Base-by-base conservation (phyloP, 1,140 invertebrate genomes). In the Colletes gigas region DNA sequence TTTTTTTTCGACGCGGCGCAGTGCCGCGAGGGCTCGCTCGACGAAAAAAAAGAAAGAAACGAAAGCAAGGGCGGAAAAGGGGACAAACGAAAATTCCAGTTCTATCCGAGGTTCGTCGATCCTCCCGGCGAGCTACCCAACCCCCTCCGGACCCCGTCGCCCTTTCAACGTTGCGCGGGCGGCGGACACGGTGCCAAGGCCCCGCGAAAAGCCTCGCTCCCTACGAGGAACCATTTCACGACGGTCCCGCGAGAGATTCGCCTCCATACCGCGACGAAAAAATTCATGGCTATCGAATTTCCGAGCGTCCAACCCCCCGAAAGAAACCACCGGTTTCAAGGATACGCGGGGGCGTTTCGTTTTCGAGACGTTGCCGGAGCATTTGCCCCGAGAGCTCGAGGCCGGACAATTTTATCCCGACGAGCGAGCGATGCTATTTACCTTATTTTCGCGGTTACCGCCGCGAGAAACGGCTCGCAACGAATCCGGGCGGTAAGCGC, bases 1-100 rank as follows among this genome's bases (percentile, higher is more conserved):
- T 84, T 88, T 88, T 85, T 84, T 87, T 83, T 87, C 85, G 82
- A 82, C 85, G 84, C 85, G 84, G 81, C 81, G 72, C 81, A 83
- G 83, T 78, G 85, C 85, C 85, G 85, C 84, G 84, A 86, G 85
- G 84, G 83, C 82, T 82, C 74, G 74, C 72, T 85, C 75, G 69
- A 39, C 30, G 21, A 66, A 60, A 62, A 60, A 71, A 59, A 83
- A 83, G 69, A 80, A 83, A 81, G 70, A 81, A 69, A 77, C 59
- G 65, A 83, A 67, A 55, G 74, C 72, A 66, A 67, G 70, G 59
- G 75, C 63, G 70, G 65, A 74, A 75, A 75, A 70, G 67, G 72
- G 85, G 81, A 83, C 66, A 83, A 82, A 75, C 81, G 81, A 82
- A 82, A 82, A 82, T 81, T 77, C 79, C 65, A 69, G 55, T 81